Evolutionary conservation across 2,888 invertebrate genomes (phyloP), one percentile per base, ranked within the genome.

Genomic region (Spisula solida): DNA sequence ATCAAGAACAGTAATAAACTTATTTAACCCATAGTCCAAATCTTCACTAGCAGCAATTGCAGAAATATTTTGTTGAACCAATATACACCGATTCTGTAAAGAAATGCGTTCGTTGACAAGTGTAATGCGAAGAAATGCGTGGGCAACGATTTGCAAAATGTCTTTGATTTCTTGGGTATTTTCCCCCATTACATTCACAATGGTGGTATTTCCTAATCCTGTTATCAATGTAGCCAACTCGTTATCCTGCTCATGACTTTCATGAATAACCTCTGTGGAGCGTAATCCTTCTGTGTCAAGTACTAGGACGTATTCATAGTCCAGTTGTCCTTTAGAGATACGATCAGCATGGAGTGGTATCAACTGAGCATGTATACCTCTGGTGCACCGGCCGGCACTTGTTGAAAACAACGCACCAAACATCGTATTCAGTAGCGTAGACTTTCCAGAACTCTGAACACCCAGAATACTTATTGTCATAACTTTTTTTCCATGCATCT

Each of bases 381-480:
- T 79, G 16, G 92, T 92, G 55, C 92, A 92, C 12, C 92, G 56
- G 25, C 92, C 92, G 16, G 48, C 91, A n/a, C 91, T 84, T 0
- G 91, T 91, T 25, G 88, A 31, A 85, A 90, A 92, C 31, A 85
- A 82, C 16, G 86, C 55, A 48, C 90, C 92, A 82, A 92, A 92
- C 88, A 91, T 86, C n/a, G 90, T 56, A 47, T 92, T 92, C 4
- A 92, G 60, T 16, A 92, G 56, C 12, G 91, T 92, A 0, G 91
- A 92, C 78, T 92, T 92, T 60, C 92, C 92, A 41, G 90, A 91
- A 48, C 92, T 92, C 56, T 92, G 92, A n/a, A 92, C 60, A 4
- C 92, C 92, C 29, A 91, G n/a, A 10, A 87, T 84, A 4, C 87
- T 82, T 18, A 91, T 20, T 25, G 78, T 31, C 20, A 88, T 47